Conservation (phyloP, 2,113 vertebrate genomes). For the Sceloporus tristichus region DNA sequence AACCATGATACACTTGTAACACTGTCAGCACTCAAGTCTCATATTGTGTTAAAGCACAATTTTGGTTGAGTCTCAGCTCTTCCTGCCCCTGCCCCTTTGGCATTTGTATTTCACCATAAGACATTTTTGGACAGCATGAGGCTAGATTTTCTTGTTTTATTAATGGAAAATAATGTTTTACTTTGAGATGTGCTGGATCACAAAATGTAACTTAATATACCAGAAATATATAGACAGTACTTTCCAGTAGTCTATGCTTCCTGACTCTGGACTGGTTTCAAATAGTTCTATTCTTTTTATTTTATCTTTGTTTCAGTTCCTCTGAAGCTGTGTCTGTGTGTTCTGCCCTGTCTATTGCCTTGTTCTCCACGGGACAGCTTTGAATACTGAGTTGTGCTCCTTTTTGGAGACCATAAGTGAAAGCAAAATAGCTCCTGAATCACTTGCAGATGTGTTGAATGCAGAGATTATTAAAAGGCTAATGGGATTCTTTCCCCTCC, state of each 20-base stretch:
- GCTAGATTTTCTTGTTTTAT: neutral
- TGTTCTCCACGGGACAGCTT: constrained; percentile 44
- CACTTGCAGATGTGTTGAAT: constrained; percentile 16
- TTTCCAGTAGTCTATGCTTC: constrained; percentile 32
- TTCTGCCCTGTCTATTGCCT: constrained; percentile 54
- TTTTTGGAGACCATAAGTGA: constrained; percentile 45
- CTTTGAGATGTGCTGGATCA: constrained; percentile 41
- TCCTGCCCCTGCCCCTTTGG: constrained; percentile 20
- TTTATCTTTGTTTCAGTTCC: constrained; percentile 47
- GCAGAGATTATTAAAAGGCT: neutral
- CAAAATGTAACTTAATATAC: constrained; percentile 32
- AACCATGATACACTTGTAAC: neutral
- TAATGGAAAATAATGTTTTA: constrained; percentile 21
- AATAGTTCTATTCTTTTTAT: constrained; percentile 51
- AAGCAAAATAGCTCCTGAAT: constrained; percentile 53
- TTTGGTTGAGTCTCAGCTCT: neutral
- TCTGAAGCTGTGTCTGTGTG: constrained; percentile 38
- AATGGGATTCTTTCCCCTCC: neutral
- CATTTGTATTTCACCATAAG: constrained; percentile 37
- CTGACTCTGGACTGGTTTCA: constrained; percentile 34
- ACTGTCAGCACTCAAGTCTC: neutral
- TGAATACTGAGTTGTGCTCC: constrained; percentile 26
- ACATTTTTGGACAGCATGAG: constrained; percentile 18
- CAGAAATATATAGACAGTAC: constrained; percentile 20
- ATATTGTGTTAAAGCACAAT: neutral